Evolutionary conservation across 2,797 vertebrate species (phyloP).

Genomic region (Poeciliopsis presidionis): DNA sequence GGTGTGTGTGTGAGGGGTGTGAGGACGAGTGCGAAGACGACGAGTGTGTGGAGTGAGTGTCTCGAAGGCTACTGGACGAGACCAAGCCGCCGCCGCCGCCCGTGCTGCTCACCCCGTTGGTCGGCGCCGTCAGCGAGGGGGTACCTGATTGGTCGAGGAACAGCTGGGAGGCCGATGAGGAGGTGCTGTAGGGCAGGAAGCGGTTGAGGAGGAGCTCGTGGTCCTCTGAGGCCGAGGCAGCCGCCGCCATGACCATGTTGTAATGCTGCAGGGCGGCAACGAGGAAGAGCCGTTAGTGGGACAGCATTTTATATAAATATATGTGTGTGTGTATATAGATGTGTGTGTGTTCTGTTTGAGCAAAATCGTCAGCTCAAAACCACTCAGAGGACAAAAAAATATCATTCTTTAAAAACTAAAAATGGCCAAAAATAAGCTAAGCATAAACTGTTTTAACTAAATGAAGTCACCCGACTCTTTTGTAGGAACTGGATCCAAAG

Average conservation of each 20-base stretch:
- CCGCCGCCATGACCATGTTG: constrained; percentile 94
- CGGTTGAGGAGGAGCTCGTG: constrained; percentile 93
- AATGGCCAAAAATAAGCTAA: no score
- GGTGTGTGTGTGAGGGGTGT: constrained; percentile 68
- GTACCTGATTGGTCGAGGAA: constrained; percentile 92
- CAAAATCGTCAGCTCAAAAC: no score
- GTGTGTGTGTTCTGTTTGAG: no score
- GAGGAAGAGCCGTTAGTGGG: constrained; percentile 6
- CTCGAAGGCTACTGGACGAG: constrained; percentile 90
- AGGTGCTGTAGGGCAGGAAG: constrained; percentile 90
- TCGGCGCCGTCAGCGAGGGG: constrained; percentile 77
- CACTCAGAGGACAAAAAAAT: no score
- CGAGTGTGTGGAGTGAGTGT: constrained; percentile 83
- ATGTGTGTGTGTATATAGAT: no score
- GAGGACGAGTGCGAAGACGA: constrained; percentile 62
- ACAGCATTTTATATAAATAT: background rate
- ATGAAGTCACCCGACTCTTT: no score
- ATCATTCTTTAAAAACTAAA: no score
- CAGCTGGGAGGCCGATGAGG: constrained; percentile 88
- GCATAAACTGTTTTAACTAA: no score
- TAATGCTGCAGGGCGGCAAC: constrained; percentile 85
- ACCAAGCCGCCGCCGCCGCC: constrained; percentile 90
- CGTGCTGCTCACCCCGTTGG: constrained; percentile 86
- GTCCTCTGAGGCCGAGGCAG: constrained; percentile 90
- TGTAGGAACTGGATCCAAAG: no score